phyloP scores from a whole-genome alignment of 2,113 vertebrate species.

The Tragelaphus imberbis region DNA sequence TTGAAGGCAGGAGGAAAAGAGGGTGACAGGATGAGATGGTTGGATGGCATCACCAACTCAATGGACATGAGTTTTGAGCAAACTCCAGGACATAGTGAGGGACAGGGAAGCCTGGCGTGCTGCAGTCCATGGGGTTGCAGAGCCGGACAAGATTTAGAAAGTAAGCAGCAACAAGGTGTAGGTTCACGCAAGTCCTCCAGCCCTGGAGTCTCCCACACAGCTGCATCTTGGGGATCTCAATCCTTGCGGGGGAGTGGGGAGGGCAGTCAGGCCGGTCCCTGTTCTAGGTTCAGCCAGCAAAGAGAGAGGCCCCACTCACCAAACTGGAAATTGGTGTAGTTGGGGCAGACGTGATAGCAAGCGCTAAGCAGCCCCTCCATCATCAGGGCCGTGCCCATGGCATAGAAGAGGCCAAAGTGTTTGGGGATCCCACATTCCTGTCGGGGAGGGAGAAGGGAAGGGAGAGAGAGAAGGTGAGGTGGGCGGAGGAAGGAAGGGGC shows the following conservation, averaged over 20 bases:
- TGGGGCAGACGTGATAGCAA: slow-evolving; percentile 98
- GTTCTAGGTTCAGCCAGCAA: background rate
- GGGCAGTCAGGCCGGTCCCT: too few relatives aligned
- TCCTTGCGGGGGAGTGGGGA: background rate
- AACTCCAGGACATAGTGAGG: background rate
- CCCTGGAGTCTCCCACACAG: background rate
- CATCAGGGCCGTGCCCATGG: slow-evolving; percentile 98
- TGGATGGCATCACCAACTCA: background rate
- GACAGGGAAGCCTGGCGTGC: background rate
- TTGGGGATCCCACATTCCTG: slow-evolving; percentile 98
- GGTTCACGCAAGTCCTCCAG: background rate
- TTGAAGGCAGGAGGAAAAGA: background rate
- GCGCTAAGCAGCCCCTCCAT: slow-evolving; percentile 98
- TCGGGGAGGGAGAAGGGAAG: rapidly evolving
- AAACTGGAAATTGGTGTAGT: slow-evolving; percentile 99
- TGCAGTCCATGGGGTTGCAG: background rate
- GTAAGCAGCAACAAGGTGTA: background rate
- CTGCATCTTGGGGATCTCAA: background rate
- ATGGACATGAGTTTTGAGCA: background rate
- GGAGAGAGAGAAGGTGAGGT: rapidly evolving
- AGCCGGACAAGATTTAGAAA: background rate
- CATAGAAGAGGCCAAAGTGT: slow-evolving; percentile 96
- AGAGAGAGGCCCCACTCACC: slow-evolving; percentile 78
- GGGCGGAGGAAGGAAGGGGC: background rate
- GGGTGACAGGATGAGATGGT: background rate